Base-by-base conservation (phyloP, 2,113 vertebrate species). In the Eonycteris spelaea region DNA sequence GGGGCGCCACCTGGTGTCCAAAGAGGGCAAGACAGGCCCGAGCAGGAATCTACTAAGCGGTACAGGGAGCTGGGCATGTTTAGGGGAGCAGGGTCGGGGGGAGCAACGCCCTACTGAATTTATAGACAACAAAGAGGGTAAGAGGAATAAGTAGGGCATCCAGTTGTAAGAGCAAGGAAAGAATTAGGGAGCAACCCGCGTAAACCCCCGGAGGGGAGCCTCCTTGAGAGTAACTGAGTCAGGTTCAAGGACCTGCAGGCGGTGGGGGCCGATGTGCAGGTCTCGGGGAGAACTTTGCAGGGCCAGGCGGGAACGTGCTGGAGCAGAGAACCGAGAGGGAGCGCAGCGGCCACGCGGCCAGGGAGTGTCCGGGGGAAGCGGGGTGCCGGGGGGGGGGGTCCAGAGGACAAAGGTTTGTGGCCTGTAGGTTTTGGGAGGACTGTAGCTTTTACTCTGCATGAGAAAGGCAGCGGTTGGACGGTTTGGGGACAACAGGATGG, bases 1-100 rank as follows among this genome's bases (percentile, higher is more conserved):
- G 45, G 3, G 35, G 67, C 63, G 74, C 96, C 97, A 82, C 61
- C 97, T 98, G 85, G 93, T 86, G 96, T 70, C 73, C 38, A 70
- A 19, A 12, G 0, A 0, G 11, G 48, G 74, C 3, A 55, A n/a
- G 40, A 12, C 94, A 74, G 43, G 24, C 15, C 53, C 6, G 4
- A 73, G 53, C 8, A 0, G 65, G 57, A 48, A 28, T 15, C 2
- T 1, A 6, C 8, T 0, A 5, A 5, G 16, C 0, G 7, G 21
- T 14, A 5, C 43, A 0, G 4, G 15, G 6, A 93, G 30, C 48
- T 7, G 13, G 43, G 16, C 2, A 8, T 14, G 8, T 24, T 18
- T 30, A 30, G 73, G 59, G 21, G 48, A n/a, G 33, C 18, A 3
- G 7, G 14, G 30, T 7, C 14, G 7, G 0, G 7, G 10, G 22